Base-by-base conservation (phyloP, 2,888 invertebrate species). In the Sarcophaga rosellei region DNA sequence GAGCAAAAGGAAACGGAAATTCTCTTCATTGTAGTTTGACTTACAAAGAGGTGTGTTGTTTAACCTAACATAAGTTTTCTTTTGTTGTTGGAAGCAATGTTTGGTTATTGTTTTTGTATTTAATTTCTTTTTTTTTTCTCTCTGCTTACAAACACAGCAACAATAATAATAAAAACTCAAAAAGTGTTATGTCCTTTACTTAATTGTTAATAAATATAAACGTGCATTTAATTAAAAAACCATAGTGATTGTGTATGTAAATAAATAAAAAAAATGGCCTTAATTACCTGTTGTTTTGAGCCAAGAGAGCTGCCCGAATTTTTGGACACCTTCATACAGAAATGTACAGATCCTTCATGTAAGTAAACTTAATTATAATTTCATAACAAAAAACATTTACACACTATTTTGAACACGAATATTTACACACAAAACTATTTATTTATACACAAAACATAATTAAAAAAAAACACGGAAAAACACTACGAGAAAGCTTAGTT, bases 311-410 rank as follows among this genome's bases (percentile, higher is more conserved):
- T 96, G 59, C 95, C 96, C 20, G 96, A 97, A 92, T 95, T 96
- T 91, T 93, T 97, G 87, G 97, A 97, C 90, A 95, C 95, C 23
- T 95, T 96, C 90, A 94, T 96, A 63, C 95, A 96, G 93, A 97
- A 97, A 94, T 97, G 97, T 92, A 96, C 97, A 68, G 96, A 96
- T 93, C 96, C 96, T 81, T 95, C 96, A 91, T 97, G 97, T 97
- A 94, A 97, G 97, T 96, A 62, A 44, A 57, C n/a, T 1, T 21
- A 35, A 79, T 12, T 25, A 62, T 17, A 5, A 3, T 35, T 3
- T 59, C 57, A 11, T 1, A 2, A 35, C 2, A 25, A 17, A 65
- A 35, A 65, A n/a, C 17, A 53, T 53, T 12, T 53, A 17, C 53
- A 53, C 17, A 53, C 35, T 35, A 8, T 0, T 35, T 35, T 35